Base-by-base conservation (phyloP, 1,140 invertebrate genomes). In the Heliconius himera region DNA sequence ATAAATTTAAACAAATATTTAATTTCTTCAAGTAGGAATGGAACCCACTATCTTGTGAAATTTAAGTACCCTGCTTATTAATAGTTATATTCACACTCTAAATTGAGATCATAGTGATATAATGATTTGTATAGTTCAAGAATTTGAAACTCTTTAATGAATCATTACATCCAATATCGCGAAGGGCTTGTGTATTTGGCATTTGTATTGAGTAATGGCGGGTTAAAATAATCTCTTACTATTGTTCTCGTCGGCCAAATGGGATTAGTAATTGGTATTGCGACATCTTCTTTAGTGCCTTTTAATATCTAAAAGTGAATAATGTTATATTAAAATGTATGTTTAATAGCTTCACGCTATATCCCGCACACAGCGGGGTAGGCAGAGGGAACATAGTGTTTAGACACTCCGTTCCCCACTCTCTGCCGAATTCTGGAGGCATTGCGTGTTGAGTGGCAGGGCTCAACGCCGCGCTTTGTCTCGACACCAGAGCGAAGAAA, bases 101-200 rank as follows among this genome's bases (percentile, higher is more conserved):
- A 74, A 75, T 79, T 76, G 13, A 26, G 22, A 13, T 26, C 2
- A 66, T 66, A 22, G 73, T 56, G 38, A 80, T 66, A 56, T 36
- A 73, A 73, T 80, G 70, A 80, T 73, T 33, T 73, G 33, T n/a
- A 71, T 76, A 6, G 38, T 76, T 11, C 29, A 33, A 75, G 46
- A 79, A 79, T 79, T 80, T 66, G 3, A 80, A 80, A 66, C 74
- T 66, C 74, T 70, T 76, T 80, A 80, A 80, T 80, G 66, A 71
- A 60, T 75, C 51, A 71, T 80, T 41, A 70, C 56, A 41, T 76
- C 74, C 56, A 76, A 76, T 16, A n/a, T 76, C 70, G 54, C 79
- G 74, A 77, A 80, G 70, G 79, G 79, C 73, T 38, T 2, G 29
- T 5, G 29, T 60, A 70, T 76, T 80, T 80, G 79, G 79, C 79